These are phyloP conservation scores for Conus ventricosus DNA, from an alignment of 1,140 invertebrate genomes.

Conservation along the genomic window DNA sequence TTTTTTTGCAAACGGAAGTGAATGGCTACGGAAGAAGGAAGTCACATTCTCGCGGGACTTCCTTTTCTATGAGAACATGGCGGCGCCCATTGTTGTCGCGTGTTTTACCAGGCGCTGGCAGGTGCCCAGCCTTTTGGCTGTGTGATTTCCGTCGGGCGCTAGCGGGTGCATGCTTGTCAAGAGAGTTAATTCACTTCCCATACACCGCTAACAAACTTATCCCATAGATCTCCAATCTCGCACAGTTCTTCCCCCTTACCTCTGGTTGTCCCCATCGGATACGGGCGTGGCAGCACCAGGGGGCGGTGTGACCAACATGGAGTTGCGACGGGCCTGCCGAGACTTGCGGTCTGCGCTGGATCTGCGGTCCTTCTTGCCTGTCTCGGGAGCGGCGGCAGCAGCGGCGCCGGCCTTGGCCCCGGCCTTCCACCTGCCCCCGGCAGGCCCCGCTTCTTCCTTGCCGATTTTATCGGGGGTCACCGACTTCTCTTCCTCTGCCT, in stretches of 20 bases:
- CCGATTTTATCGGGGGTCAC: slow-evolving; percentile 67
- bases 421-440: slow-evolving; percentile 55
- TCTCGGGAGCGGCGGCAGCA: slow-evolving; percentile 46
- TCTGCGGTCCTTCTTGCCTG: slow-evolving; percentile 58
- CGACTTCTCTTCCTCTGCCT: slow-evolving; percentile 69
- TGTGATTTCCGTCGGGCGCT: too few relatives aligned
- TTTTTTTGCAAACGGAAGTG: too few relatives aligned
- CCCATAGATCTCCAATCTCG: too few relatives aligned
- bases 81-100: too few relatives aligned
- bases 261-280: slow-evolving; percentile 67
- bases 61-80: too few relatives aligned
- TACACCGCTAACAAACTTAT: too few relatives aligned
- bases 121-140: too few relatives aligned
- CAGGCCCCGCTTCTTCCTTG: slow-evolving; percentile 63
- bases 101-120: too few relatives aligned
- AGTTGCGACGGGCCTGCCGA: slow-evolving; percentile 54
- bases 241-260: slow-evolving; percentile 49
- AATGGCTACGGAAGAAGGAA: too few relatives aligned
- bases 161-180: too few relatives aligned
- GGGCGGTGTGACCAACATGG: slow-evolving; percentile 62
- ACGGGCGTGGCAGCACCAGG: slow-evolving; percentile 67
- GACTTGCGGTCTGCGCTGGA: slow-evolving; percentile 63
- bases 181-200: too few relatives aligned
- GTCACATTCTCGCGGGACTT: too few relatives aligned
- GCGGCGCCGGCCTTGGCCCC: slow-evolving; percentile 43